These are phyloP conservation scores for Punctoribates punctum DNA, from an alignment of 2,888 invertebrate genomes.

Conservation along the genomic window DNA sequence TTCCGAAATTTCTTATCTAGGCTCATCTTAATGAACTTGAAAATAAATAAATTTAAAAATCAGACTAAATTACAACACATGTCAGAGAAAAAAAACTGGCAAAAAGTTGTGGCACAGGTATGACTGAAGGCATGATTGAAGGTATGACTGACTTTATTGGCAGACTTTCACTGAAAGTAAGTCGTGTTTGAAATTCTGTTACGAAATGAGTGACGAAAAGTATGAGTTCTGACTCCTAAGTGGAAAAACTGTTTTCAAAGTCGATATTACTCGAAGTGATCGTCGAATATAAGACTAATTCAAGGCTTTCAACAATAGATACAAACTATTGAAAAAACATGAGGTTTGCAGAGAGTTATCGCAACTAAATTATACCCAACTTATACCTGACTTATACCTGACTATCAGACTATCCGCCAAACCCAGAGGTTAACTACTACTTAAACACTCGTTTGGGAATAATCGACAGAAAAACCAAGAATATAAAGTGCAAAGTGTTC, in stretches of 20 bases:
- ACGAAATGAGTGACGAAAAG: constrained; percentile 10
- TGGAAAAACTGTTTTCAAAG: constrained; percentile 2
- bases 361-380: not conserved
- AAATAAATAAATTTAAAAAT: no score
- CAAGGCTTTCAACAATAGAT: constrained; percentile 24
- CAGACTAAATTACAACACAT: not conserved
- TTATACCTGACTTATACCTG: not conserved
- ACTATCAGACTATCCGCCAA: not conserved
- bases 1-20: no score
- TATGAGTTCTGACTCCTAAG: not conserved
- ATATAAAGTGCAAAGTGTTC: no score
- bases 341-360: not conserved
- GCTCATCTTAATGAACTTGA: no score
- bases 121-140: no score
- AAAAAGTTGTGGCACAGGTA: constrained; percentile 13
- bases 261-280: not conserved
- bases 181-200: constrained; percentile 9
- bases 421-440: no score
- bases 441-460: no score
- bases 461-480: no score
- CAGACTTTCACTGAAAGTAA: constrained; percentile 19
- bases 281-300: constrained; percentile 13
- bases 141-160: not conserved
- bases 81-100: not conserved
- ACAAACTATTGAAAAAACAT: not conserved